Evolutionary conservation across 1,140 invertebrate species (phyloP).

Genomic region (Periplaneta americana): DNA sequence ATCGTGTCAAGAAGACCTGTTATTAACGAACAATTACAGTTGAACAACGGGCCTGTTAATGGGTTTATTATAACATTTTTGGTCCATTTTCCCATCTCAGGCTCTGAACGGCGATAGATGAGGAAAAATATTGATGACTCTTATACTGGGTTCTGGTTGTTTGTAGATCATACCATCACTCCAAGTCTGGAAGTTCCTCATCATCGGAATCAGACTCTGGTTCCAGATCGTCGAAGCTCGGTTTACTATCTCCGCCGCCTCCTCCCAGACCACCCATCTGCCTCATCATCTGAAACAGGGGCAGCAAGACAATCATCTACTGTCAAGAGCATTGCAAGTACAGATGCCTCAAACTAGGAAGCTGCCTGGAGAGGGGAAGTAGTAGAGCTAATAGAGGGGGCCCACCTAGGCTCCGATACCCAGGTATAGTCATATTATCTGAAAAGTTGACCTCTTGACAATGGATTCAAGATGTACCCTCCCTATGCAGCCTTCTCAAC

Average conservation of each 20-base stretch:
- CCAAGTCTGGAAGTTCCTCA: slow-evolving; percentile 49
- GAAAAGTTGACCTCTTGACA: no score
- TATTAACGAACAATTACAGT: neutral
- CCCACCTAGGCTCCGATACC: no score
- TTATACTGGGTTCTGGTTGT: neutral
- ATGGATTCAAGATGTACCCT: no score
- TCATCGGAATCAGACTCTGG: slow-evolving; percentile 49
- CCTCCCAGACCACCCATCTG: slow-evolving; percentile 37
- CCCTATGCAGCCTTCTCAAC: no score
- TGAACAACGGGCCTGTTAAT: neutral
- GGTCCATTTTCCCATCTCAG: neutral
- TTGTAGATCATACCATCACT: slow-evolving; percentile 29
- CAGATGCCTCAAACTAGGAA: no score
- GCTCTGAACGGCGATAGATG: neutral
- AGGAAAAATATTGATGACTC: neutral
- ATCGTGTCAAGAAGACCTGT: neutral
- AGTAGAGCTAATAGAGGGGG: no score
- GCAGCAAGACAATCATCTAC: no score
- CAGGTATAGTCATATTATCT: no score
- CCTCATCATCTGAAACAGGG: slow-evolving; percentile 47
- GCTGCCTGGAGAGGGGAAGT: no score
- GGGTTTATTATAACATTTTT: neutral
- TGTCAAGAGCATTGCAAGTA: no score
- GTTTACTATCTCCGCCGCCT: slow-evolving; percentile 32
- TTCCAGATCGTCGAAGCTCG: slow-evolving; percentile 44